Conservation (phyloP, 1,140 invertebrate genomes). For the Heliothis subflexa region DNA sequence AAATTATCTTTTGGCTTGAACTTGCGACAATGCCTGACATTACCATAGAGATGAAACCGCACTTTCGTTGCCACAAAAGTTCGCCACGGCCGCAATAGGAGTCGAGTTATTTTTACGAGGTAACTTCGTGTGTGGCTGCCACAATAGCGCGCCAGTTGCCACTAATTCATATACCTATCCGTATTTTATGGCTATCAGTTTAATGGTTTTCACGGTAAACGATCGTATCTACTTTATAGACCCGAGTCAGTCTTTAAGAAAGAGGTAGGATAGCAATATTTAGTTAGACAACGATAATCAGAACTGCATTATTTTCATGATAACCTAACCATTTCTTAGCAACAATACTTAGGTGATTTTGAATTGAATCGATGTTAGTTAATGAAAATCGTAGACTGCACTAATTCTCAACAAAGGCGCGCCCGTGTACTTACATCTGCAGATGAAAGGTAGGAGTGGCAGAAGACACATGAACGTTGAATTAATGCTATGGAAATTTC, state of each 20-base stretch:
- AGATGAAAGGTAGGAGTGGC: conserved; percentile 16
- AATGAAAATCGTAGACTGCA: conserved; percentile 3
- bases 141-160: conserved; percentile 38
- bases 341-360: too few species aligned
- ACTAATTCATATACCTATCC: conserved; percentile 45
- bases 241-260: background rate
- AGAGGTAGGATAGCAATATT: too few species aligned
- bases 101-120: conserved; percentile 52
- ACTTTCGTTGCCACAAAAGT: conserved; percentile 44
- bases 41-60: conserved; percentile 42
- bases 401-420: background rate
- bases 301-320: too few species aligned
- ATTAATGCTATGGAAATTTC: conserved; percentile 8
- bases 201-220: background rate
- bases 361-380: background rate
- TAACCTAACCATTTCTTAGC: too few species aligned
- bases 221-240: background rate
- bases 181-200: conserved; percentile 37
- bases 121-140: conserved; percentile 45
- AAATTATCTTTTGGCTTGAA: conserved; percentile 14
- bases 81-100: conserved; percentile 32
- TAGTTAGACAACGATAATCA: too few species aligned
- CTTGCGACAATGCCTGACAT: conserved; percentile 34
- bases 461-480: background rate
- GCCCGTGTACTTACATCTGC: background rate